Evolutionary conservation across 2,888 invertebrate genomes (phyloP).

Genomic region (Ditula angustiorana): DNA sequence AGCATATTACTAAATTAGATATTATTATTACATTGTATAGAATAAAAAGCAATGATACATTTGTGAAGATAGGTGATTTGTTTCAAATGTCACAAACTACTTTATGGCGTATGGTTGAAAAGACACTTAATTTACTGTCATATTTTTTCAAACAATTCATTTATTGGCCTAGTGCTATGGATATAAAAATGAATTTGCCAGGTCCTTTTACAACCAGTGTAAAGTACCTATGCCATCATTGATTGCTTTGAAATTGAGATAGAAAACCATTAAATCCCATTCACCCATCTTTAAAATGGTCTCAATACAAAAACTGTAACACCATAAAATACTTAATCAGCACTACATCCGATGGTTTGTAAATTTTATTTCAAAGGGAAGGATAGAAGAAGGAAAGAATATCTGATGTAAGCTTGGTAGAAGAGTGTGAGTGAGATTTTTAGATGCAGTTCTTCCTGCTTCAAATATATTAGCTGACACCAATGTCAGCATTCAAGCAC

Average conservation of each 20-base stretch:
- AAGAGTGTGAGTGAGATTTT: conserved; percentile 1
- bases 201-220: not conserved
- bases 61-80: conserved; percentile 5
- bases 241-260: conserved; percentile 15
- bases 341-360: not conserved
- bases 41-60: conserved; percentile 16
- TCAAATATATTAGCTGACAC: conserved; percentile 3
- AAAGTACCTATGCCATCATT: too few relatives aligned
- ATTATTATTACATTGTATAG: conserved; percentile 8
- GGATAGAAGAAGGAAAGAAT: not conserved
- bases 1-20: not conserved
- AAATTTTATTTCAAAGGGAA: conserved; percentile 3
- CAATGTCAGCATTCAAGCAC: not conserved
- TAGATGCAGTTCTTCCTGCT: not conserved
- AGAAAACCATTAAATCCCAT: conserved; percentile 3
- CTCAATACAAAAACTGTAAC: conserved; percentile 7
- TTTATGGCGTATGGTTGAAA: conserved; percentile 12
- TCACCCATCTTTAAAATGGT: conserved; percentile 4
- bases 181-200: conserved; percentile 17
- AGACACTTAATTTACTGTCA: not conserved
- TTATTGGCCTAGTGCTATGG: conserved; percentile 2
- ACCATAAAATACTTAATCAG: conserved; percentile 8
- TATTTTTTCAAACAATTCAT: conserved; percentile 11
- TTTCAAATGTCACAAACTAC: conserved; percentile 15
- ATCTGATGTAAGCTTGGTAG: conserved; percentile 1